These are phyloP conservation scores for Ceratitis capitata DNA, from an alignment of 1,140 invertebrate genomes.

Conservation along the genomic window DNA sequence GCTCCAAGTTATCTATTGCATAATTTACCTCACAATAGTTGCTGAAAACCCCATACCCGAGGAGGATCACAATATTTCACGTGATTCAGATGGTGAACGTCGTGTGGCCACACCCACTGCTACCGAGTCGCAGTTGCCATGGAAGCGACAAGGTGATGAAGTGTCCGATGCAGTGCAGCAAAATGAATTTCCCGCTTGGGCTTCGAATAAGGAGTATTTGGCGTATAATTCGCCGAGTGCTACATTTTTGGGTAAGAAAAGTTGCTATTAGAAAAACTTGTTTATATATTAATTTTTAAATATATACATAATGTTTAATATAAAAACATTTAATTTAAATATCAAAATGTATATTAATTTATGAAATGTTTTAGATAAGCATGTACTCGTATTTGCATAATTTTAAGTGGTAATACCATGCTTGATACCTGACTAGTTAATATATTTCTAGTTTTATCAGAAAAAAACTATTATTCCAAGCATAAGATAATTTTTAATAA, in stretches of 20 bases:
- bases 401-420: not conserved
- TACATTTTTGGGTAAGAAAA: conserved; percentile 85
- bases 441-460: too few species aligned
- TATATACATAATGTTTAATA: not conserved
- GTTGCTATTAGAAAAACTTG: too few species aligned
- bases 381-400: not conserved
- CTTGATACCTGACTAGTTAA: not conserved
- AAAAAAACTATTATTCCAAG: too few species aligned
- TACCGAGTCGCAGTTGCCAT: conserved; percentile 86
- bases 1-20: conserved; percentile 42
- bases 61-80: conserved; percentile 60
- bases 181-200: conserved; percentile 90
- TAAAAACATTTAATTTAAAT: not conserved
- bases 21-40: conserved; percentile 46
- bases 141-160: conserved; percentile 84
- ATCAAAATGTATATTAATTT: conserved; percentile 9
- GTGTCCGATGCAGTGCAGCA: conserved; percentile 79
- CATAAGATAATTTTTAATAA: too few species aligned
- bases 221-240: conserved; percentile 91
- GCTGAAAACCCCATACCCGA: conserved; percentile 62
- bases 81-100: conserved; percentile 62
- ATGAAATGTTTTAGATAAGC: not conserved
- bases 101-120: conserved; percentile 85
- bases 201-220: conserved; percentile 90
- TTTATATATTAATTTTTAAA: not conserved